Evolutionary conservation across 2,113 vertebrate genomes (phyloP).

Genomic region (Delphinus delphis): DNA sequence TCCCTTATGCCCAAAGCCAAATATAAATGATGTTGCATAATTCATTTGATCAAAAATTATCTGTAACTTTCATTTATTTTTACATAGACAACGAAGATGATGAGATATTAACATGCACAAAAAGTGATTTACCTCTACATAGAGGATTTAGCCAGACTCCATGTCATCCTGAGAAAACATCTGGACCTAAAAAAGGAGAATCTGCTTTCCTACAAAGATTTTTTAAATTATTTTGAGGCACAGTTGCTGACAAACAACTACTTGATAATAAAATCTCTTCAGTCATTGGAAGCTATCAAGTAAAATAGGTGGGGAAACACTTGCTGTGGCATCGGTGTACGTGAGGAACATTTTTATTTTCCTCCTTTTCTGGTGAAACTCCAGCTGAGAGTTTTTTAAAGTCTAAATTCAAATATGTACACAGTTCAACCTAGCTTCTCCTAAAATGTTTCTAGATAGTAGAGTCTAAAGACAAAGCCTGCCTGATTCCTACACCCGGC

Average conservation of each 20-base stretch:
- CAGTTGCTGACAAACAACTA: slow-evolving; percentile 15
- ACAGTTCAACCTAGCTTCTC: background rate
- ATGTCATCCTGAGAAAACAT: background rate
- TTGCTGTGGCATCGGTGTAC: background rate
- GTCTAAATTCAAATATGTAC: slow-evolving; percentile 11
- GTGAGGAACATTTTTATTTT: slow-evolving; percentile 29
- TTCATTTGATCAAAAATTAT: background rate
- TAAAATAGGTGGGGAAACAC: slow-evolving; percentile 52
- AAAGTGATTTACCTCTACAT: background rate
- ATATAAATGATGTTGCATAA: slow-evolving; percentile 18
- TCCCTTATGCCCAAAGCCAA: slow-evolving; percentile 36
- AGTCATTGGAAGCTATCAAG: slow-evolving; percentile 17
- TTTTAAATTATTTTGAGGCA: slow-evolving; percentile 36
- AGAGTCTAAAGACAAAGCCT: background rate
- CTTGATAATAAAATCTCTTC: slow-evolving; percentile 45
- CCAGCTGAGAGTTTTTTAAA: background rate
- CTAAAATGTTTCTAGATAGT: background rate
- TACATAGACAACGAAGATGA: background rate
- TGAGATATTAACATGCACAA: background rate
- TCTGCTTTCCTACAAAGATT: background rate
- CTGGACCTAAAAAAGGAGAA: background rate
- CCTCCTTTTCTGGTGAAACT: background rate
- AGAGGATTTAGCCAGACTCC: background rate
- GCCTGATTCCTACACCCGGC: background rate
- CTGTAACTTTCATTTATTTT: slow-evolving; percentile 25